Conservation (phyloP, 1,140 invertebrate genomes). For the Aphelinus certus region DNA sequence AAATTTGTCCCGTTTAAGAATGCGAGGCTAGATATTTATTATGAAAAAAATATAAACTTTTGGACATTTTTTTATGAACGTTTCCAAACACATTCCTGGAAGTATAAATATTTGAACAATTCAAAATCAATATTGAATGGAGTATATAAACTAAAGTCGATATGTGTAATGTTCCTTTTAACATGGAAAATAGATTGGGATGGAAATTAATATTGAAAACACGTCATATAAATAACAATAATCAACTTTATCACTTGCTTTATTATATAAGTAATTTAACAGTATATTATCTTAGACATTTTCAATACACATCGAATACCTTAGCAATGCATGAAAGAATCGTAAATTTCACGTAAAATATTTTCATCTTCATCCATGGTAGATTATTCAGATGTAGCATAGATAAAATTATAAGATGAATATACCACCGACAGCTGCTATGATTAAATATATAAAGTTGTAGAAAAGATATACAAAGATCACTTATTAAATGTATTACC, state of each 20-base stretch:
- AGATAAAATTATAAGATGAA: conserved; percentile 35
- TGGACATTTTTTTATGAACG: no score
- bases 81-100: no score
- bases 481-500: conserved; percentile 30
- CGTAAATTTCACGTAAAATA: conserved; percentile 43
- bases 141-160: no score
- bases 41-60: no score
- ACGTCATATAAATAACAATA: conserved; percentile 41
- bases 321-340: conserved; percentile 36
- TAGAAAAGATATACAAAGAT: conserved; percentile 44
- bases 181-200: no score
- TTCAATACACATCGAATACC: conserved; percentile 35
- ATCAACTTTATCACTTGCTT: conserved; percentile 34
- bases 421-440: conserved; percentile 36
- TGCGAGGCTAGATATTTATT: no score
- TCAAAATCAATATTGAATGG: no score
- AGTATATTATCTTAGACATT: conserved; percentile 48
- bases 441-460: conserved; percentile 45
- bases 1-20: no score
- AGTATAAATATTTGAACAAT: no score
- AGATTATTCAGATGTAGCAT: conserved; percentile 31
- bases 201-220: not conserved
- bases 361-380: conserved; percentile 38
- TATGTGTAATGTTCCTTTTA: no score
- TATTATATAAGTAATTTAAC: conserved; percentile 56